Percentiles rank a stretch among this genome's conserved stretches.
Evolutionary conservation across 1,140 invertebrate species (phyloP).

Genomic region (Megalonaias nervosa): DNA sequence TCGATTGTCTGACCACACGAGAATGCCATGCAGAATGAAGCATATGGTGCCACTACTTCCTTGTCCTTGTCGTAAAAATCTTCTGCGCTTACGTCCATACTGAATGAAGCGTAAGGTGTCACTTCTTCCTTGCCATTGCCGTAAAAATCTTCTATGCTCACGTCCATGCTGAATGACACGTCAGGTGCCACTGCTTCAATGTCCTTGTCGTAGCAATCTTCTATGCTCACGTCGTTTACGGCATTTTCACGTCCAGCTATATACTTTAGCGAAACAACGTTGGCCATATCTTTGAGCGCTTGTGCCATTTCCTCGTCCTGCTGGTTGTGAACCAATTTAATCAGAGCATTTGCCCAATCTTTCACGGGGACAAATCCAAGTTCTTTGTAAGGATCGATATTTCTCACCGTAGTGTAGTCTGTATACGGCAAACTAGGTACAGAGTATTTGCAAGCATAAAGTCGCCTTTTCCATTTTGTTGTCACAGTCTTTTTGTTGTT

Average conservation of each 20-base stretch:
- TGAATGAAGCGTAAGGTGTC: no score
- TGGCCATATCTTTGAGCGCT: no score
- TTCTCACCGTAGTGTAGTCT: slow-evolving; percentile 3
- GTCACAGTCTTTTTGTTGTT: slow-evolving; percentile 4
- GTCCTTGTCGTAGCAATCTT: no score
- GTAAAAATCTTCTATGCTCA: no score
- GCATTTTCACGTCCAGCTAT: slow-evolving; percentile 1
- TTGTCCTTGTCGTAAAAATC: slow-evolving; percentile 17
- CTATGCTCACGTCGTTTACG: neutral
- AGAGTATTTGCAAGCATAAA: slow-evolving; percentile 11
- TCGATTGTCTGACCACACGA: slow-evolving; percentile 12
- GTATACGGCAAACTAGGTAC: neutral
- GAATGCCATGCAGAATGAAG: slow-evolving; percentile 6
- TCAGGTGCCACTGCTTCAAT: no score
- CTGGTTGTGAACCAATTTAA: slow-evolving; percentile 4
- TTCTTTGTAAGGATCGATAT: slow-evolving; percentile 3
- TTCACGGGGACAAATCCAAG: slow-evolving; percentile 7
- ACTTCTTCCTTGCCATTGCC: no score
- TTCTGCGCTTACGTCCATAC: slow-evolving; percentile 12
- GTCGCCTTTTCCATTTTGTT: slow-evolving; percentile 20
- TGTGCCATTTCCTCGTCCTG: slow-evolving; percentile 3
- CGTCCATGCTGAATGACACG: no score
- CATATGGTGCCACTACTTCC: neutral
- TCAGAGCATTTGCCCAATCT: slow-evolving; percentile 16
- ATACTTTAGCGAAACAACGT: neutral